Evolutionary conservation across 2,888 invertebrate genomes (phyloP).

Genomic region (Hydrotaea cyrtoneurina): DNA sequence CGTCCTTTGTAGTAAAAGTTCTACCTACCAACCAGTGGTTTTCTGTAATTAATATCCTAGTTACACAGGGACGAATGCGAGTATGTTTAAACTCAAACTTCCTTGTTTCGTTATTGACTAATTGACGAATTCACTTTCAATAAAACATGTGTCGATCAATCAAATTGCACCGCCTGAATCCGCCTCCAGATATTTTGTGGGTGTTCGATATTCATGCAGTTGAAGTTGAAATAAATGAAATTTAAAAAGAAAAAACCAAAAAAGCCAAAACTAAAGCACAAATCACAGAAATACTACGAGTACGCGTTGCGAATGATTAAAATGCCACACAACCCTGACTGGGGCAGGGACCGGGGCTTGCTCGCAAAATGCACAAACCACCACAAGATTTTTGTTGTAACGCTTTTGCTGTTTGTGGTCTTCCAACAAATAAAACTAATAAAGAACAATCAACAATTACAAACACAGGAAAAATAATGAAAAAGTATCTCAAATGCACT

Average conservation of each 20-base stretch:
- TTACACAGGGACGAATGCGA: too few relatives aligned
- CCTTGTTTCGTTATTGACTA: too few relatives aligned
- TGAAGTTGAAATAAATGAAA: conserved; percentile 24
- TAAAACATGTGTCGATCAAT: too few relatives aligned
- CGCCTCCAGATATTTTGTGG: neutral
- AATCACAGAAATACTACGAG: conserved; percentile 60
- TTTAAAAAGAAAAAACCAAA: conserved; percentile 17
- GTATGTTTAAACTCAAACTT: too few relatives aligned
- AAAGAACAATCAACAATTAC: conserved; percentile 1
- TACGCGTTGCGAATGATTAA: conserved; percentile 65
- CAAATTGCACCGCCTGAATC: neutral
- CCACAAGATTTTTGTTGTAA: neutral
- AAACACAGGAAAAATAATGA: neutral
- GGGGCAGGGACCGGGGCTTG: too few relatives aligned
- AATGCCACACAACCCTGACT: conserved; percentile 62
- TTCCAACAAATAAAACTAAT: conserved; percentile 13
- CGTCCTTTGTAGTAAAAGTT: too few relatives aligned
- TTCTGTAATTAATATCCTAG: too few relatives aligned
- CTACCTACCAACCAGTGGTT: too few relatives aligned
- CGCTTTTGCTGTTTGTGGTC: neutral
- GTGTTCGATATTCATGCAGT: neutral
- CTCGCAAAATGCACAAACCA: conserved; percentile 44
- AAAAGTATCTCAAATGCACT: conserved; percentile 29
- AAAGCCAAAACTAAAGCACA: conserved; percentile 29
- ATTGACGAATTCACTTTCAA: too few relatives aligned